phyloP scores from a whole-genome alignment of 2,797 vertebrate species.

The Neostethus bicornis region DNA sequence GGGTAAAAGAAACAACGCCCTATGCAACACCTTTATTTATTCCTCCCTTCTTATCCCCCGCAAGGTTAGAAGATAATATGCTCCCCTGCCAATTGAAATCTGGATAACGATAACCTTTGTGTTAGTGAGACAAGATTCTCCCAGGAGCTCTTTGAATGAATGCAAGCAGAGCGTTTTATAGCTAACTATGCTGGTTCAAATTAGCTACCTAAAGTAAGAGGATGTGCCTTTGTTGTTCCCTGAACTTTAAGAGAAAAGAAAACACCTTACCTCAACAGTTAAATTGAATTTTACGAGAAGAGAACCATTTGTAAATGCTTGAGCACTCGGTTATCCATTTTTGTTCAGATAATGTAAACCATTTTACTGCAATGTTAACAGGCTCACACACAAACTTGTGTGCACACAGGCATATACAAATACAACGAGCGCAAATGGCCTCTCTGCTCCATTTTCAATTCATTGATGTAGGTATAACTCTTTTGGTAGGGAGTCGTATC shows the following conservation, averaged over 20 bases:
- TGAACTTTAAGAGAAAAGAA: conserved; percentile 7
- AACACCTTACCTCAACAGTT: neutral
- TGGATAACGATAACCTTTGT: conserved; percentile 62
- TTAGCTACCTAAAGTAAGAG: conserved; percentile 17
- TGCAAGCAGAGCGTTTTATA: conserved; percentile 34
- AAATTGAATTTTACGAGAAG: conserved; percentile 23
- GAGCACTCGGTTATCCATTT: conserved; percentile 16
- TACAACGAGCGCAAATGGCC: conserved; percentile 20
- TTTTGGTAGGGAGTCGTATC: conserved; percentile 33
- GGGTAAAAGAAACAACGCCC: conserved; percentile 21
- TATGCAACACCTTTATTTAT: conserved; percentile 5
- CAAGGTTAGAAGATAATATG: conserved; percentile 53
- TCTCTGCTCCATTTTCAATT: conserved; percentile 21
- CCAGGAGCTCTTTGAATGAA: conserved; percentile 27
- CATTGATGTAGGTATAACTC: conserved; percentile 39
- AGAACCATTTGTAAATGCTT: conserved; percentile 25
- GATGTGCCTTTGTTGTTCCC: conserved; percentile 18
- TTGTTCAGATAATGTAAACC: conserved; percentile 29
- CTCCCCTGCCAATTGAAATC: conserved; percentile 34
- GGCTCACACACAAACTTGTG: conserved; percentile 18
- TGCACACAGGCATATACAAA: conserved; percentile 21
- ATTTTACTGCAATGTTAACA: conserved; percentile 17
- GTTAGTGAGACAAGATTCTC: conserved; percentile 58
- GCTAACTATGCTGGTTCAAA: conserved; percentile 45
- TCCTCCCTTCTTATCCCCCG: conserved; percentile 14